Percentiles rank a stretch among this genome's conserved stretches.
phyloP scores from a whole-genome alignment of 2,888 invertebrate genomes.

The Tethea ocularis region DNA sequence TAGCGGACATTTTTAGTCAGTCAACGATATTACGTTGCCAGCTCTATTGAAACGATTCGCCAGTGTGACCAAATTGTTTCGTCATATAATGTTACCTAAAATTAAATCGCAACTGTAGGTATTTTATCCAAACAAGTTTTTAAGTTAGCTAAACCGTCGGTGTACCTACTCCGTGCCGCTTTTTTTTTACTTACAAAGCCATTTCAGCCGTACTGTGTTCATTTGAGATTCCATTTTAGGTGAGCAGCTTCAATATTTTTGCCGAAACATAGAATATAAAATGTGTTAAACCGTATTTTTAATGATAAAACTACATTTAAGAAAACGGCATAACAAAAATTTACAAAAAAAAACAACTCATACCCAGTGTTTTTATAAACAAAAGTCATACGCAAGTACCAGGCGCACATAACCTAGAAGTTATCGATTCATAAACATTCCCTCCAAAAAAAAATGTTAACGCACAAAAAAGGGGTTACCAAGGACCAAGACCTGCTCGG shows the following conservation, averaged over 20 bases:
- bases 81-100: constrained; percentile 29
- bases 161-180: constrained; percentile 33
- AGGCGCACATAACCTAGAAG: constrained; percentile 71
- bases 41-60: background rate
- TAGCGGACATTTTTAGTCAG: background rate
- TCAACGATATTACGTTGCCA: background rate
- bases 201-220: background rate
- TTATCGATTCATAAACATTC: constrained; percentile 70
- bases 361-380: constrained; percentile 28
- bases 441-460: constrained; percentile 65
- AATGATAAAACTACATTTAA: too few species aligned
- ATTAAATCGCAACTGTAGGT: constrained; percentile 16
- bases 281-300: background rate
- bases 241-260: too few species aligned
- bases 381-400: constrained; percentile 42
- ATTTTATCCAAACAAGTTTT: constrained; percentile 53
- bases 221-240: background rate
- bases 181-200: constrained; percentile 44
- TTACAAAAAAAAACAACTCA: constrained; percentile 16
- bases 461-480: constrained; percentile 76
- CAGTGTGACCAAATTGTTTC: background rate
- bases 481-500: constrained; percentile 65
- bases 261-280: too few species aligned
- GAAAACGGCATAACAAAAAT: too few species aligned
- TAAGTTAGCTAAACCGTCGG: constrained; percentile 56